Evolutionary conservation across 30 jellyfish, hydroid and myxozoan species (phyloP).

Genomic region (Hydractinia symbiolongicarpus): DNA sequence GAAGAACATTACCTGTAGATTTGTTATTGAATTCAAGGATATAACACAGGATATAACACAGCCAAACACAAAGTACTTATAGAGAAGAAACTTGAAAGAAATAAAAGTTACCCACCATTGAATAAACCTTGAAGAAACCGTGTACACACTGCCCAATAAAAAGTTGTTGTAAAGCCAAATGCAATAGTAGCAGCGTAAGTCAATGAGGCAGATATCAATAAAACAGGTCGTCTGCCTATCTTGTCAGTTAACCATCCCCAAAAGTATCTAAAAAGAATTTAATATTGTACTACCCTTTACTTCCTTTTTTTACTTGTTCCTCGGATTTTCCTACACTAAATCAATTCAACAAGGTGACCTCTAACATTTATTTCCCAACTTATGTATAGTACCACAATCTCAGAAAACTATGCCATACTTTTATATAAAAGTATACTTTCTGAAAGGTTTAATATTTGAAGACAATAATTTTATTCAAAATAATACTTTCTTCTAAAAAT

Average conservation of each 20-base stretch:
- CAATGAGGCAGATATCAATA: conserved; percentile 62
- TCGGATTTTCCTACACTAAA: too few relatives aligned
- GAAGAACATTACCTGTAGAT: neutral
- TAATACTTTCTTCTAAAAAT: too few relatives aligned
- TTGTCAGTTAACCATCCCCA: conserved; percentile 96
- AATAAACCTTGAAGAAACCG: conserved; percentile 88
- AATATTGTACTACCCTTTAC: neutral
- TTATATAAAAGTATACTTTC: too few relatives aligned
- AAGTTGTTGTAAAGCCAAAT: conserved; percentile 77
- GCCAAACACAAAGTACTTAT: neutral
- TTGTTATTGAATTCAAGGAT: neutral
- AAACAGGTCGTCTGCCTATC: conserved; percentile 87
- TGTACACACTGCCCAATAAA: conserved; percentile 59
- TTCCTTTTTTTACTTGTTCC: too few relatives aligned
- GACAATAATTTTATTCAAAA: too few relatives aligned
- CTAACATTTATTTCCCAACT: too few relatives aligned
- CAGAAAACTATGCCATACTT: too few relatives aligned
- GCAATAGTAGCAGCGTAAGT: conserved; percentile 74
- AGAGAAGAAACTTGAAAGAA: neutral
- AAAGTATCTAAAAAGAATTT: conserved; percentile 53
- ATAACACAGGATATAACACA: neutral
- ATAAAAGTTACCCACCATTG: conserved; percentile 51
- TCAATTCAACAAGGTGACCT: too few relatives aligned
- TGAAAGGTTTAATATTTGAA: too few relatives aligned
- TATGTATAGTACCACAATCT: too few relatives aligned